Base-by-base conservation (phyloP, 1,140 invertebrate genomes). In the Temnothorax longispinosus region DNA sequence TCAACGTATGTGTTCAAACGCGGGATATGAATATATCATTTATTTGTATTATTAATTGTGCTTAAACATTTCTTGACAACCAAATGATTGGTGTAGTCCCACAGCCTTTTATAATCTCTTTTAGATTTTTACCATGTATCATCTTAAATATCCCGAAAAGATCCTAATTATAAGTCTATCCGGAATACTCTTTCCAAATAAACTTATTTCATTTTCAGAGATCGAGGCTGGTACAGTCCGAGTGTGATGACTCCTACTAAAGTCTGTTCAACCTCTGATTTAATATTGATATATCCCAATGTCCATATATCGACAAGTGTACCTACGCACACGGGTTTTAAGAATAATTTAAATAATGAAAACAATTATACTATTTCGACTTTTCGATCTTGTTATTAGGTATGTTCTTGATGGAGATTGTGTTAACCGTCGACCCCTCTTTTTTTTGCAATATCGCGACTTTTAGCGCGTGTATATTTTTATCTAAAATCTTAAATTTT, bases 181-280 rank as follows among this genome's bases (percentile, higher is more conserved):
- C 27, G 52, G 13, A 95, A 93, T 71, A 94, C 91, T 7, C 78
- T 87, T 18, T 88, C 82, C 1, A 95, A 41, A 56, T 0, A 85
- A 11, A 3, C 67, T 41, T 15, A 95, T 58, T 7, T 95, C 92
- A 7, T 64, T 52, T 0, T 50, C 85, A 1, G 90, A 87, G 58
- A 95, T 0, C n/a, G 93, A 92, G 0, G 88, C 87, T 0, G 95
- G 95, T 27, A 77, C 95, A 95, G 88, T 21, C 95, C 95, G 1
- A 95, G 76, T 0, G 86, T 91, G 15, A 95, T 85, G 7, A 93
- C n/a, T 95, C 88, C 95, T 95, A 27, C n/a, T n/a, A 91, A 65
- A 58, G 4, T 8, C 3, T n/a, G n/a, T 35, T n/a, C n/a, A n/a
- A n/a, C n/a, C 2, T 35, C 50, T 47, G 21, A 27, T 4, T 69